Base-by-base conservation (phyloP, 2,888 invertebrate genomes). In the Leuctra nigra region DNA sequence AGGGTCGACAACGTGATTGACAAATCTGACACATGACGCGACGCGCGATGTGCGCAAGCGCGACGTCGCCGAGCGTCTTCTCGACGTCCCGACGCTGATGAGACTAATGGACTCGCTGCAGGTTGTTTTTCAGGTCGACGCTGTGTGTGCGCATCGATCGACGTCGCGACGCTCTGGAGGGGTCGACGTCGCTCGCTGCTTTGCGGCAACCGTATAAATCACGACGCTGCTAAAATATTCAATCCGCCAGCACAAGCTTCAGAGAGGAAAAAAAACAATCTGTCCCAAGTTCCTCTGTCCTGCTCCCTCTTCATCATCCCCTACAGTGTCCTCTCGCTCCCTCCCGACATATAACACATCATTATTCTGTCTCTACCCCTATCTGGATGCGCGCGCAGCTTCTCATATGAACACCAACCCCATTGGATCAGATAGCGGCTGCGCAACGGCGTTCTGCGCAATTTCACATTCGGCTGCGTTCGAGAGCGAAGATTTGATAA, bases 201-300 rank as follows among this genome's bases (percentile, higher is more conserved):
- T 33, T 33, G 22, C 50, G 44, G 22, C 23, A n/a, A 44, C 50
- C 50, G 29, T 55, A 58, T 58, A 58, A 58, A 58, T 58, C 55
- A 58, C 35, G 23, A 24, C 44, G 38, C 55, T 55, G 52, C 55
- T 58, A 58, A 58, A 58, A 58, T 58, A 58, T 58, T 58, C 58
- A 58, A 58, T 58, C 58, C 58, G 44, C 52, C 55, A 41, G 33
- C 47, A 20, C 54, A 54, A 33, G 38, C 44, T 44, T 44, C 20
- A 44, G 13, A n/a, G 13, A 22, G n/a, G n/a, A 47, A 38, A 53
- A 56, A 56, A 56, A 56, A 56, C 56, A 56, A 56, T 56, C 53
- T 56, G 56, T 56, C 52, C 56, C 53, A 35, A 33, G 53, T 44
- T 52, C 22, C 44, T 39, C 53, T 29, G 39, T 54, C 54, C 33